Base-by-base conservation (phyloP, 2,888 invertebrate genomes). In the Polydrusus cervinus region DNA sequence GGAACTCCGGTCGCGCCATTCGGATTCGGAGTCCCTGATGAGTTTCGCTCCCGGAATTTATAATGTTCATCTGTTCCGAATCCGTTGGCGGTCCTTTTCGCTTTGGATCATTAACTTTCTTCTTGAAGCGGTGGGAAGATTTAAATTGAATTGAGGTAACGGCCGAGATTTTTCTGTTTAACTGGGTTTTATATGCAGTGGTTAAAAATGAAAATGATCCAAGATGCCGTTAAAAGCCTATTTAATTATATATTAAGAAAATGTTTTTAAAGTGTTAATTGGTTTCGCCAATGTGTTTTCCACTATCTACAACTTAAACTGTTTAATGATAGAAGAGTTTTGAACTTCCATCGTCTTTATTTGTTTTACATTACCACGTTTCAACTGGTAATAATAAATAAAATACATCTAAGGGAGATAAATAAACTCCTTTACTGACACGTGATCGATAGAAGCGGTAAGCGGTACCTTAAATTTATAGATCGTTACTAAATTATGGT, bases 31-130 rank as follows among this genome's bases (percentile, higher is more conserved):
- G 38, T 65, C 65, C 40, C 82, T 83, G 84, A 83, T 84, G 84
- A 82, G 83, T 83, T 83, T 81, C 82, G 82, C 77, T 74, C 79
- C 77, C 80, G 80, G 84, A 84, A 84, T 84, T 83, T 84, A 84
- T 84, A 84, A 84, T 84, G 84, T 83, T 83, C 82, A 71, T 69
- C 74, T 75, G 71, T 75, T 75, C 75, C 71, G 66, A 71, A 66
- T 71, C 74, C 74, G 74, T 47, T 70, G 74, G 70, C 70, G 71
- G 65, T 75, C 75, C 66, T 75, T 75, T 75, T 47, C 13, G 11
- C 78, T 81, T 75, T 75, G 71, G 68, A 75, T 75, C 75, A 75
- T 75, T 75, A 75, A 75, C 75, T 71, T 61, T 61, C 53, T 70
- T 66, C 64, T 45, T 38, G 70, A 7, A 55, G 51, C 74, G 55